Evolutionary conservation across 2,888 invertebrate species (phyloP).

Genomic region (Scaptomyza parva): DNA sequence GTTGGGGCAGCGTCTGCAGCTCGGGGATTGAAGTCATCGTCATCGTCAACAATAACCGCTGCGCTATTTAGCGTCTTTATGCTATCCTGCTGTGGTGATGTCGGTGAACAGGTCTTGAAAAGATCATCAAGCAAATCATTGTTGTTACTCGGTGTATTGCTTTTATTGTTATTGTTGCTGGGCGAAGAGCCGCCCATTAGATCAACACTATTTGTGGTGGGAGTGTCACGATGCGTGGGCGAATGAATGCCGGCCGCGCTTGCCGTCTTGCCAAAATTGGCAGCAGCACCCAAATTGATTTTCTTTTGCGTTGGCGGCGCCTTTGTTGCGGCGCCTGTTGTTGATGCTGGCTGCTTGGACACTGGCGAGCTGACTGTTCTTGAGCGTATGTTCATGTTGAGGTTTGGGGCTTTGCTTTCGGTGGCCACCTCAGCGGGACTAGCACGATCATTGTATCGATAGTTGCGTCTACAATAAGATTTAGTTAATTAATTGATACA

Average conservation of each 20-base stretch:
- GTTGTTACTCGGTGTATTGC: slow-evolving; percentile 76
- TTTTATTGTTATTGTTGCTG: slow-evolving; percentile 58
- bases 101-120: slow-evolving; percentile 86
- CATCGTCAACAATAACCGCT: slow-evolving; percentile 87
- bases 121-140: slow-evolving; percentile 86
- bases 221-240: slow-evolving; percentile 85
- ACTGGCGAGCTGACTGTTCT: slow-evolving; percentile 79
- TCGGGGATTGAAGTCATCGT: slow-evolving; percentile 85
- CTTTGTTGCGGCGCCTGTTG: slow-evolving; percentile 56
- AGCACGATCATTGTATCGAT: slow-evolving; percentile 84
- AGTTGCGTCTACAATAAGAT: slow-evolving; percentile 70
- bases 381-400: slow-evolving; percentile 81
- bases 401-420: slow-evolving; percentile 74
- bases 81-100: slow-evolving; percentile 58
- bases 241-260: slow-evolving; percentile 83
- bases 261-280: slow-evolving; percentile 87
- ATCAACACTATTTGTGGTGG: slow-evolving; percentile 69
- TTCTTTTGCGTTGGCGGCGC: slow-evolving; percentile 85
- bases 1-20: slow-evolving; percentile 83
- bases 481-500: neutral
- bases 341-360: slow-evolving; percentile 61
- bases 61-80: slow-evolving; percentile 72
- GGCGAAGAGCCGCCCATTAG: slow-evolving; percentile 74
- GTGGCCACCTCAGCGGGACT: slow-evolving; percentile 82
- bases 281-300: slow-evolving; percentile 89